These are phyloP conservation scores for Drosophila sulfurigaster DNA, from an alignment of 1,140 invertebrate species.

Conservation along the genomic window DNA sequence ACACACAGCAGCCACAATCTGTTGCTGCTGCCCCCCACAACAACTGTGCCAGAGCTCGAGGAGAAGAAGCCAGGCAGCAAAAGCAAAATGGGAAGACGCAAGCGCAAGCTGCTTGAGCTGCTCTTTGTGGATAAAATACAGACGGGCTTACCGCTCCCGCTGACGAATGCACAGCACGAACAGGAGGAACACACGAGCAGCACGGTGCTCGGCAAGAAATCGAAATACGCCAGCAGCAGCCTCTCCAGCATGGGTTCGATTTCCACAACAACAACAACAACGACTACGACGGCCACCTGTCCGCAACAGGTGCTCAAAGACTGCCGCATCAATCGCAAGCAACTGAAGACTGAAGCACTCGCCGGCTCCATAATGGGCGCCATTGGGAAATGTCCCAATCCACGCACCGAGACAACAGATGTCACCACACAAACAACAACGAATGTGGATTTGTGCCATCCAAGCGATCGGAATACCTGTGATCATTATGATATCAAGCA, in stretches of 20 bases:
- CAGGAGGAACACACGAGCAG: neutral
- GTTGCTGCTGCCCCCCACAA: neutral
- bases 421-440: too few relatives aligned
- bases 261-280: neutral
- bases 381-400: slow-evolving; percentile 75
- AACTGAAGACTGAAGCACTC: slow-evolving; percentile 82
- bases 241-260: slow-evolving; percentile 37
- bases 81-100: slow-evolving; percentile 26
- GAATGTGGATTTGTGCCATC: slow-evolving; percentile 63
- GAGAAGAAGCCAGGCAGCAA: neutral
- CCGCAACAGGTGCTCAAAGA: slow-evolving; percentile 77
- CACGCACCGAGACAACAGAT: neutral
- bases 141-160: slow-evolving; percentile 57
- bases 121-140: slow-evolving; percentile 72
- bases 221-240: slow-evolving; percentile 50
- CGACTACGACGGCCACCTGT: slow-evolving; percentile 47
- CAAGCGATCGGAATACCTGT: slow-evolving; percentile 69
- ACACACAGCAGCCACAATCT: slow-evolving; percentile 9
- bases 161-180: neutral
- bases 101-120: slow-evolving; percentile 66
- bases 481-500: slow-evolving; percentile 84
- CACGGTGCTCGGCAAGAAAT: slow-evolving; percentile 54
- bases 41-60: neutral
- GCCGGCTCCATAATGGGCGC: slow-evolving; percentile 81
- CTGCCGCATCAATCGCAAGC: slow-evolving; percentile 76